Percentiles rank a stretch among this genome's conserved stretches.
phyloP scores from a whole-genome alignment of 2,113 vertebrate genomes.

The Gambusia holbrooki region DNA sequence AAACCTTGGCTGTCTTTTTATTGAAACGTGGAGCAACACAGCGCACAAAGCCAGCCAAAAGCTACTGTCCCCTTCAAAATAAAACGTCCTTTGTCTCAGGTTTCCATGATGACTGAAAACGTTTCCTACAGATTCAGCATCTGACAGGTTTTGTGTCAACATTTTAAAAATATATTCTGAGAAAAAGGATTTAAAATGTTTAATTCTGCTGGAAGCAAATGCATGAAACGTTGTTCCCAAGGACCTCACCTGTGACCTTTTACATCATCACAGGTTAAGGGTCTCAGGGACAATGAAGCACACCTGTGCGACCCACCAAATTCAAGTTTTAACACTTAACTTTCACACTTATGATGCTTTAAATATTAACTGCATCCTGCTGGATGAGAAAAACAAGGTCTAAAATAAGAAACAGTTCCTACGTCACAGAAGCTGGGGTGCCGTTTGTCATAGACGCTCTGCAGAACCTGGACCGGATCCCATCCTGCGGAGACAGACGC shows the following conservation, averaged over 20 bases:
- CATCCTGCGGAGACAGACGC: slow-evolving; percentile 48
- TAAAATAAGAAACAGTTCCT: slow-evolving; percentile 9
- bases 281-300: slow-evolving; percentile 92
- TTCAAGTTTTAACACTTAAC: not conserved
- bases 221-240: slow-evolving; percentile 87
- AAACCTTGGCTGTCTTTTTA: slow-evolving; percentile 71
- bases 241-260: slow-evolving; percentile 95
- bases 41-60: slow-evolving; percentile 70
- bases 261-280: slow-evolving; percentile 94
- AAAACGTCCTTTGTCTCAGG: slow-evolving; percentile 8
- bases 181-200: not conserved
- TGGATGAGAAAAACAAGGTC: not conserved
- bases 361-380: not conserved
- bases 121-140: slow-evolving; percentile 1
- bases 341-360: not conserved
- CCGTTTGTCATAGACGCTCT: slow-evolving; percentile 36
- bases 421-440: slow-evolving; percentile 26
- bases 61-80: slow-evolving; percentile 66
- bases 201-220: slow-evolving; percentile 28
- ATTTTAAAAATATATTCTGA: not conserved
- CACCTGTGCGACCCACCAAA: slow-evolving; percentile 30
- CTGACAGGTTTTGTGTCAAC: not conserved
- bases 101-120: slow-evolving; percentile 27
- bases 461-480: slow-evolving; percentile 14
- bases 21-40: slow-evolving; percentile 45